Base-by-base conservation (phyloP, 2,113 vertebrate genomes). In the Scytalopus superciliaris region DNA sequence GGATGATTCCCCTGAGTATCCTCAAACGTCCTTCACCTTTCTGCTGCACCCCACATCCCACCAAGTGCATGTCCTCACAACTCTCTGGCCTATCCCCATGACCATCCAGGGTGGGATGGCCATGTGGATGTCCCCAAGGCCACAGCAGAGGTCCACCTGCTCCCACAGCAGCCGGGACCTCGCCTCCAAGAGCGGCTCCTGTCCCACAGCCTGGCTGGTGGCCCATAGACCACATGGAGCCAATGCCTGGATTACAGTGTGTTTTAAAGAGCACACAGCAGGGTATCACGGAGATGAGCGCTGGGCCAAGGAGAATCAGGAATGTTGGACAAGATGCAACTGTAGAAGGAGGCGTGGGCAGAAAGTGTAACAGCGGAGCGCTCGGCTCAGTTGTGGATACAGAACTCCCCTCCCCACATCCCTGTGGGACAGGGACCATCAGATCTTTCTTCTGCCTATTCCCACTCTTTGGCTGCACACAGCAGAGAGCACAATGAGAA, bases 381-480 rank as follows among this genome's bases (percentile, higher is more conserved):
- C 35, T 25, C 4, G 0, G 47, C 57, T 88, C 1, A 0, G 49
- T 52, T 2, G 0, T 0, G 2, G 55, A 45, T 5, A 1, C 55
- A 75, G 45, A 9, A 0, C 30, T 77, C 30, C 53, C 28, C 23
- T 78, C 44, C 25, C 27, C 31, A 9, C 0, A 1, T 35, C 60
- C 89, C 57, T 0, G 0, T 3, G 35, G 33, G 10, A 64, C 5
- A 4, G 44, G 10, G 30, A 73, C 55, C 62, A 35, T 35, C 86
- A 64, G 15, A 68, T 17, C 39, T 37, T 45, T 6, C 53, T 81
- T 50, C 39, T 33, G 55, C 7, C 13, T 62, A 64, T 94, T 73
- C 68, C 68, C 37, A 15, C 15, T 52, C 67, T 35, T 40, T 17
- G 40, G 35, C 5, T 40, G 28, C 28, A 52, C 9, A 24, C 86